phyloP scores from a whole-genome alignment of 2,797 vertebrate species.

The Sebastolobus alascanus region DNA sequence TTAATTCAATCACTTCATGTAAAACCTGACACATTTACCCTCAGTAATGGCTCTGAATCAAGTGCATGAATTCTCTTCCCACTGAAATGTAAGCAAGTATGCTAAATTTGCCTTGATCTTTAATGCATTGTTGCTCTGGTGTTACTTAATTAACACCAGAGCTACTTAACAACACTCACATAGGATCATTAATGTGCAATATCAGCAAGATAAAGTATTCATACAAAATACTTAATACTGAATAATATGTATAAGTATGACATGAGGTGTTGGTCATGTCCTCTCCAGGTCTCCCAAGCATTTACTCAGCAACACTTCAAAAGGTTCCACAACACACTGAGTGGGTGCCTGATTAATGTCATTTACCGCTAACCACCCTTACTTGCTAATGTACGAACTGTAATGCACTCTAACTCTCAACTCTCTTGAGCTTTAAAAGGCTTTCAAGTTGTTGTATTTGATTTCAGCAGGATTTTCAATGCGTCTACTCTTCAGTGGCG shows the following conservation, averaged over 20 bases:
- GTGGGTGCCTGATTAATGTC: slow-evolving; percentile 73
- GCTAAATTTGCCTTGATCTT: slow-evolving; percentile 1
- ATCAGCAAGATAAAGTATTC: background rate
- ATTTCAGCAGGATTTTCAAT: slow-evolving; percentile 70
- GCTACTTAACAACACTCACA: slow-evolving; percentile 1
- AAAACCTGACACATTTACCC: slow-evolving; percentile 49
- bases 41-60: slow-evolving; percentile 21
- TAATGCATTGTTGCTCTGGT: background rate
- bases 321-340: slow-evolving; percentile 66
- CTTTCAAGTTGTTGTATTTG: slow-evolving; percentile 75
- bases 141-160: slow-evolving; percentile 22
- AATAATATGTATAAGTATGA: background rate
- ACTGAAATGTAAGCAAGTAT: background rate
- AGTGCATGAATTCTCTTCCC: background rate
- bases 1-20: slow-evolving; percentile 71
- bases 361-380: slow-evolving; percentile 69
- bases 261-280: slow-evolving; percentile 28
- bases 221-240: background rate
- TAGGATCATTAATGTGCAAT: background rate
- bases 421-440: slow-evolving; percentile 66
- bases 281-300: slow-evolving; percentile 46
- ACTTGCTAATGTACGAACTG: slow-evolving; percentile 64
- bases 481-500: slow-evolving; percentile 59
- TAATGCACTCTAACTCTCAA: slow-evolving; percentile 69
- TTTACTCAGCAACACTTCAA: slow-evolving; percentile 69